These are phyloP conservation scores for Orthosia gothica DNA, from an alignment of 2,888 invertebrate species.

Conservation along the genomic window DNA sequence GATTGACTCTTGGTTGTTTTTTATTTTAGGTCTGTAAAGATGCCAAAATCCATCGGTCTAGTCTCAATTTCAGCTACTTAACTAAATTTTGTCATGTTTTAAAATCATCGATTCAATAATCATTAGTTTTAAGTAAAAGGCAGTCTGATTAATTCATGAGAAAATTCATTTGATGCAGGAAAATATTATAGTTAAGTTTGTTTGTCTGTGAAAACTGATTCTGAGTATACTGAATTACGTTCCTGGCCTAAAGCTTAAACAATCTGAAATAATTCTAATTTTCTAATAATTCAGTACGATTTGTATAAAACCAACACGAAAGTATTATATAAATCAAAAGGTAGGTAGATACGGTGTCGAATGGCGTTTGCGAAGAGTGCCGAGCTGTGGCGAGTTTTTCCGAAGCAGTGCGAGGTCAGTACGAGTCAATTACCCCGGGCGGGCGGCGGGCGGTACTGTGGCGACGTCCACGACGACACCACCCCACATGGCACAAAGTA, in stretches of 20 bases:
- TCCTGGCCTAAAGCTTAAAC: background rate
- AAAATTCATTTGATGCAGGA: background rate
- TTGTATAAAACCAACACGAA: constrained; percentile 15
- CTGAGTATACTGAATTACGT: background rate
- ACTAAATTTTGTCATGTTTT: background rate
- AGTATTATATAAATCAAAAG: constrained; percentile 56
- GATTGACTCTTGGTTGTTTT: background rate
- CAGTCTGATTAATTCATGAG: background rate
- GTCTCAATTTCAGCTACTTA: constrained; percentile 1
- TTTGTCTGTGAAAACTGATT: background rate
- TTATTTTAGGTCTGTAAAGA: background rate
- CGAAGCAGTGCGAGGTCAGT: constrained; percentile 91
- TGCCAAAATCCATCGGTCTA: background rate
- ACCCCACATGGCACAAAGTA: constrained; percentile 17
- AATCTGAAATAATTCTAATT: constrained; percentile 15
- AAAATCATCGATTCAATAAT: background rate
- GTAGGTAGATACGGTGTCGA: constrained; percentile 59
- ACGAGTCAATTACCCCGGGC: constrained; percentile 93
- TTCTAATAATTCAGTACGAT: constrained; percentile 6
- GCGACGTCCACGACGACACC: constrained; percentile 68
- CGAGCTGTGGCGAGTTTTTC: constrained; percentile 85
- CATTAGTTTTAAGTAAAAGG: background rate
- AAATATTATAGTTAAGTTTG: background rate
- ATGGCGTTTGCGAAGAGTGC: constrained; percentile 77
- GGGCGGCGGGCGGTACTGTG: constrained; percentile 73